phyloP scores from a whole-genome alignment of 2,888 invertebrate species.

The Aradus depressus region DNA sequence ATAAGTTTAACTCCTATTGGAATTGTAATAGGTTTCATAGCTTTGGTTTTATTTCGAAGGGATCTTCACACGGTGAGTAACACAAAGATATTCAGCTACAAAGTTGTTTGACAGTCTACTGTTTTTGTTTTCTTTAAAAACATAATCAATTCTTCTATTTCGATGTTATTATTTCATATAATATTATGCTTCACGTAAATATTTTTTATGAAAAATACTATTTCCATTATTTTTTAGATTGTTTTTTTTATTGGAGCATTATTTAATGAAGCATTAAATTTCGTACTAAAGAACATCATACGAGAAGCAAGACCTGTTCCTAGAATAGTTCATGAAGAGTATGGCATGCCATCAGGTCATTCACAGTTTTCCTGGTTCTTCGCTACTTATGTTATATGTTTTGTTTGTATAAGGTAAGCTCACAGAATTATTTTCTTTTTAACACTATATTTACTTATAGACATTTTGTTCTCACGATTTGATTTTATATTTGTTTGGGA shows the following conservation, averaged over 20 bases:
- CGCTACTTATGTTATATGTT: conserved; percentile 69
- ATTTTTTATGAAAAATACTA: background rate
- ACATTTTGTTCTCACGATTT: background rate
- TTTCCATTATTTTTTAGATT: conserved; percentile 51
- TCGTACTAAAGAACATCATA: conserved; percentile 67
- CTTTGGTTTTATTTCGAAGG: conserved; percentile 74
- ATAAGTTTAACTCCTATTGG: conserved; percentile 74
- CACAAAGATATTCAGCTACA: conserved; percentile 2
- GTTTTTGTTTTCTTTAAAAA: background rate
- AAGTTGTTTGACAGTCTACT: background rate
- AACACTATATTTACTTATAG: background rate
- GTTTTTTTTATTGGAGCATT: conserved; percentile 69
- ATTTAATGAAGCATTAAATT: conserved; percentile 66
- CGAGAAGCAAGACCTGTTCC: conserved; percentile 66
- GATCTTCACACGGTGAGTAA: conserved; percentile 82
- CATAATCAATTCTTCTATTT: background rate
- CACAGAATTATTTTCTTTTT: conserved; percentile 16
- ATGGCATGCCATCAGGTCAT: conserved; percentile 87
- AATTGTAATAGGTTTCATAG: conserved; percentile 68
- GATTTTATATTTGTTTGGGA: too few species aligned
- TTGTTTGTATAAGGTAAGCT: conserved; percentile 70
- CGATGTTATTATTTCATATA: background rate
- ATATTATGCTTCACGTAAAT: background rate
- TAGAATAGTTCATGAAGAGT: conserved; percentile 54
- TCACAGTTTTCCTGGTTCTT: conserved; percentile 89